Percentiles rank a stretch among this genome's conserved stretches.
Conservation (phyloP, 2,113 vertebrate genomes). For the Poecile atricapillus region DNA sequence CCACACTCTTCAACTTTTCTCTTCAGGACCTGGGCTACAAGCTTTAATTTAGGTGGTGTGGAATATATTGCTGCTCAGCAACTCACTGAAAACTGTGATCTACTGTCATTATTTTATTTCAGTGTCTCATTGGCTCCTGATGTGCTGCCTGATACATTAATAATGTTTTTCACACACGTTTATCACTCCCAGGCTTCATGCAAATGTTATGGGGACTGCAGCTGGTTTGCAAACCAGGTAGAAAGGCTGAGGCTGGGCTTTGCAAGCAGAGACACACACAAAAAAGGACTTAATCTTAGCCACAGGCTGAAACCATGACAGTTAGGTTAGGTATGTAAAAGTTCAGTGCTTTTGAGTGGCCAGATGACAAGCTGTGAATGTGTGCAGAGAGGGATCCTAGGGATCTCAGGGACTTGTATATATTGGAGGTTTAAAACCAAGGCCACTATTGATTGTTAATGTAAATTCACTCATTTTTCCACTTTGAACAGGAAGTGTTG, state of each 20-base stretch:
- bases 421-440: background rate
- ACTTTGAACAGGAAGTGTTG: background rate
- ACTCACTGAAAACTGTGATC: background rate
- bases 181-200: conserved; percentile 4
- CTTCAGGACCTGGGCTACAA: background rate
- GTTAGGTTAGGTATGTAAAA: background rate
- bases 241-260: background rate
- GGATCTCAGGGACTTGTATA: background rate
- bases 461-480: background rate
- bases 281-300: background rate
- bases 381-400: background rate
- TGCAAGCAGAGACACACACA: background rate
- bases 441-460: background rate
- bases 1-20: background rate
- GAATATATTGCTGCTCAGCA: background rate
- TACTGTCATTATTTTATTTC: background rate
- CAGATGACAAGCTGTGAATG: background rate
- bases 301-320: background rate
- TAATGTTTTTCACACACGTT: background rate
- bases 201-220: background rate
- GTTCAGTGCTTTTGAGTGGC: background rate
- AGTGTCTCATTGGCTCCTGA: background rate
- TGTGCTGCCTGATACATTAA: conserved; percentile 11
- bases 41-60: background rate
- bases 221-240: background rate